Base-by-base conservation (phyloP, 2,113 vertebrate genomes). In the Nibea albiflora region DNA sequence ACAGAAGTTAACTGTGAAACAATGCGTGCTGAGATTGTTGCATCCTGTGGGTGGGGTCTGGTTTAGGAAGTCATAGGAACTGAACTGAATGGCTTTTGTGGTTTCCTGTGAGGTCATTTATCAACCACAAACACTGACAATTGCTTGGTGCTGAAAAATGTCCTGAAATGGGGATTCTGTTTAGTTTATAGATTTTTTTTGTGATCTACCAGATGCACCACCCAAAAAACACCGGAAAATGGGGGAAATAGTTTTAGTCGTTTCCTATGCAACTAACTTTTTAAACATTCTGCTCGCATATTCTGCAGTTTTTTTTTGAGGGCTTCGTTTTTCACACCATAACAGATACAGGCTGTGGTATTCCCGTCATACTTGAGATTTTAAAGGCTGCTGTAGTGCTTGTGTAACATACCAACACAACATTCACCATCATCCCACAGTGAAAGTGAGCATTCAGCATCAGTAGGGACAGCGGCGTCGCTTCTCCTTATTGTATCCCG, bases 41-140 rank as follows among this genome's bases (percentile, higher is more conserved):
- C 90, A 91, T 95, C 93, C 95, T 93, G 91, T 92, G 92, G 94
- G 93, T 87, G 92, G 89, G 83, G 89, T 89, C 67, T 89, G 87
- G 82, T 90, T 92, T 85, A 87, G 93, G 92, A 93, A 95, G 90
- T 92, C 89, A 88, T 86, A 92, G 85, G 92, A 93, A 93, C 89
- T 84, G 61, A 52, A 89, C 87, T 92, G 86, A 89, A 91, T 90
- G 85, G 88, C 91, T 93, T 92, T 87, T 88, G 92, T 83, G 92
- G 93, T 94, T 95, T 95, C 92, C 93, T 93, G 91, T 93, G 90
- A 70, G 87, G 91, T 90, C 81, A 78, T 53, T 90, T 90, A 88
- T 87, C 80, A 80, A 76, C 90, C 78, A 78, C 90, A 93, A 85
- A 61, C 78, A 61, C 70, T 71, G 56, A 10, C 16, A 63, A 22